Conservation (phyloP, 1,140 invertebrate species). For the Nasonia longicornis region DNA sequence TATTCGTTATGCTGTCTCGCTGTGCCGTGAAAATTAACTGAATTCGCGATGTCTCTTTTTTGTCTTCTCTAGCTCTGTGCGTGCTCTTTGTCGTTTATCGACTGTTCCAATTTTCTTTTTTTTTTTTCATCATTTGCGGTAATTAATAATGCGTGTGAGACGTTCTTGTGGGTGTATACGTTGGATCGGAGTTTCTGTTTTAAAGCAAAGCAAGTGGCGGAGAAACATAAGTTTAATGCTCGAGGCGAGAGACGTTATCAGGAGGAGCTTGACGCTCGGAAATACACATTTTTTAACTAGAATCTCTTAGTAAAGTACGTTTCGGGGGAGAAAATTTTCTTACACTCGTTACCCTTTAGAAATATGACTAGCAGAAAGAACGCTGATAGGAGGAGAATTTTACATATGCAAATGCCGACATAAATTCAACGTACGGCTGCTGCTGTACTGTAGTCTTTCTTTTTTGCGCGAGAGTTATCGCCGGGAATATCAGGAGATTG, state of each 20-base stretch:
- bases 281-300: neutral
- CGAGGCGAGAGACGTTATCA: neutral
- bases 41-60: neutral
- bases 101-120: neutral
- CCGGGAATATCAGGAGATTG: neutral
- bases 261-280: neutral
- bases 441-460: neutral
- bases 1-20: neutral
- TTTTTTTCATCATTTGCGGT: neutral
- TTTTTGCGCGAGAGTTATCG: neutral
- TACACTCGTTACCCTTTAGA: neutral
- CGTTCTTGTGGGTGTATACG: neutral
- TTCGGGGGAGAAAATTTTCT: neutral
- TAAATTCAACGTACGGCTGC: neutral
- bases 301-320: neutral
- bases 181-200: too few relatives aligned
- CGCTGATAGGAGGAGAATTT: neutral
- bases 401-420: neutral
- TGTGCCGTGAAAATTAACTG: constrained; percentile 2
- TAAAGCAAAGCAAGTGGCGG: too few relatives aligned
- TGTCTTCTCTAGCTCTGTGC: neutral
- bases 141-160: neutral
- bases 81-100: neutral
- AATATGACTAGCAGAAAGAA: neutral
- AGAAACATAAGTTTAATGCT: too few relatives aligned